Base-by-base conservation (phyloP, 2,113 vertebrate species). In the Andinoacara biseriatus region DNA sequence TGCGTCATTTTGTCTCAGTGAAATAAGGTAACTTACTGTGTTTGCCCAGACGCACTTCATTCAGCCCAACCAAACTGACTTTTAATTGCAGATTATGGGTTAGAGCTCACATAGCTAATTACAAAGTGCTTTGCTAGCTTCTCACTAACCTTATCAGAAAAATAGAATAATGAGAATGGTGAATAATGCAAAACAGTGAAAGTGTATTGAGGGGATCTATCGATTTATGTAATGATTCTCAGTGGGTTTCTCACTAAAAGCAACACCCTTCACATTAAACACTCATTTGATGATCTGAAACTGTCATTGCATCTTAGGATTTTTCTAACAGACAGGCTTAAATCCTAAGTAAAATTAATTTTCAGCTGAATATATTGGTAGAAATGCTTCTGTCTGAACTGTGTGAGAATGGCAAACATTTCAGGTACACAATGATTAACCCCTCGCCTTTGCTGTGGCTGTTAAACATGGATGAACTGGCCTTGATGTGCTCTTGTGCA, bases 331-430 rank as follows among this genome's bases (percentile, higher is more conserved):
- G 22, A 67, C 40, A 49, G 63, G 22, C 15, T 69, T 49, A 17
- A 29, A 29, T 49, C 17, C 49, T 9, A 49, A 49, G 24, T 49
- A 11, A 29, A 2, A 0, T 0, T 1, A 11, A 5, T 46, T 26
- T 6, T 49, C 24, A 1, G 0, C 40, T 69, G 17, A 29, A 20
- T 69, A 10, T 18, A 49, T 24, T 35, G n/a, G 18, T 14, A 75
- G 14, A 58, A 75, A 75, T 75, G 58, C 26, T 15, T 31, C 14
- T 49, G 56, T 65, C 8, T 65, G 26, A 8, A 7, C 5, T 49
- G 49, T 76, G 15, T 80, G 40, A 15, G 2, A 87, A 43, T 56
- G 54, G 35, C 24, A 61, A 17, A n/a, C 40, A n/a, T 63, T 40
- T 63, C 33, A 58, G 57, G 18, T 20, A 52, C 13, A n/a, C 18